These are phyloP conservation scores for Pasiphila rectangulata DNA, from an alignment of 2,888 invertebrate species.

Conservation along the genomic window DNA sequence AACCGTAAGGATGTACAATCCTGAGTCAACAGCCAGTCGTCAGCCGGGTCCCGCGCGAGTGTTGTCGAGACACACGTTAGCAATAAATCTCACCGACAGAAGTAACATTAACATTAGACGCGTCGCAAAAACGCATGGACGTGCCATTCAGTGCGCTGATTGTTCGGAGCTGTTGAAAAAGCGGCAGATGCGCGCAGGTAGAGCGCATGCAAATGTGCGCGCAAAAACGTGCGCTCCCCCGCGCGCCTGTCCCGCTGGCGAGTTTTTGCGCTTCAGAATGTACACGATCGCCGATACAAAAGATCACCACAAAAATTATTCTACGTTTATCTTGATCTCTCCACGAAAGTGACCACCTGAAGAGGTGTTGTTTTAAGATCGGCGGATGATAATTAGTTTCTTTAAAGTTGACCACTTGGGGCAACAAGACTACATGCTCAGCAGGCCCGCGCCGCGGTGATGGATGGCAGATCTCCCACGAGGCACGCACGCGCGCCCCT, in stretches of 20 bases:
- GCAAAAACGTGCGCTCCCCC: constrained; percentile 15
- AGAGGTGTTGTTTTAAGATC: neutral
- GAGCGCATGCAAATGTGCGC: constrained; percentile 33
- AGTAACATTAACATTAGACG: constrained; percentile 23
- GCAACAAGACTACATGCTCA: too few relatives aligned
- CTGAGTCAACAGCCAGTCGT: too few relatives aligned
- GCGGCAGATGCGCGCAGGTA: constrained; percentile 34
- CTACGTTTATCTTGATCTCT: constrained; percentile 7
- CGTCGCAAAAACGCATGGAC: constrained; percentile 27
- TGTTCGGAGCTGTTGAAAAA: constrained; percentile 24
- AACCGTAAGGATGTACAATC: neutral
- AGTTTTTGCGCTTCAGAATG: constrained; percentile 14
- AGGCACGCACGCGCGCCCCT: neutral
- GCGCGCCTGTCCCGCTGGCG: constrained; percentile 10
- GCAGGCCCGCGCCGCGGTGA: neutral
- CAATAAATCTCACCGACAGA: constrained; percentile 28
- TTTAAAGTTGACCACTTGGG: too few relatives aligned
- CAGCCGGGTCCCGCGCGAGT: neutral
- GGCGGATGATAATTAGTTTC: too few relatives aligned
- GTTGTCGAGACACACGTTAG: constrained; percentile 28
- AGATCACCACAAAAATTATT: constrained; percentile 6
- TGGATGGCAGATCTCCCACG: neutral
- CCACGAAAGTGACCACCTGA: neutral
- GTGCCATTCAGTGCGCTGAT: constrained; percentile 22
- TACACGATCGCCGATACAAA: constrained; percentile 12